Evolutionary conservation across 1,140 invertebrate species (phyloP).

Genomic region (Bombus polaris): DNA sequence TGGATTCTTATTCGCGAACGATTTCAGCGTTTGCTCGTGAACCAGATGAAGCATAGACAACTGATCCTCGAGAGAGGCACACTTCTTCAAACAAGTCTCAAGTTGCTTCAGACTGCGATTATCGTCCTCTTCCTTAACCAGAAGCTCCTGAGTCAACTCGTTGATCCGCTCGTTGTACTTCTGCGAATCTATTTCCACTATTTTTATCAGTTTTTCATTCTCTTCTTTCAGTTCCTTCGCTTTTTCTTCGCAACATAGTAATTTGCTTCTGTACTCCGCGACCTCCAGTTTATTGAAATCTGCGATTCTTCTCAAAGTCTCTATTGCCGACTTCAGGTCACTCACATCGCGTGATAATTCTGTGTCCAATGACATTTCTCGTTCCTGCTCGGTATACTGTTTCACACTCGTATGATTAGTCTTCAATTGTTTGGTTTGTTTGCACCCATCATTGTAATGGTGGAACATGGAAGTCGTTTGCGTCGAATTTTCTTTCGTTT

Average conservation of each 20-base stretch:
- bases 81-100: constrained; percentile 52
- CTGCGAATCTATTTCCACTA: neutral
- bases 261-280: neutral
- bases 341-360: neutral
- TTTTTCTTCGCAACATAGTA: neutral
- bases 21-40: constrained; percentile 61
- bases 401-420: too few species aligned
- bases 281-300: neutral
- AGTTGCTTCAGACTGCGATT: neutral
- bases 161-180: neutral
- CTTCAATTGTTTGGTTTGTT: too few species aligned
- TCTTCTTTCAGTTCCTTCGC: neutral
- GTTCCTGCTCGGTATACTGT: neutral
- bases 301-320: neutral
- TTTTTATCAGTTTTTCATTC: neutral
- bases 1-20: constrained; percentile 56
- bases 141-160: neutral
- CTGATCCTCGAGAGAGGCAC: constrained; percentile 57
- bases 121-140: neutral
- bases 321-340: neutral
- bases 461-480: neutral
- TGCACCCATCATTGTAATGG: neutral
- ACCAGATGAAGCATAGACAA: constrained; percentile 45
- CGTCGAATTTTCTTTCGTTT: constrained; percentile 39
- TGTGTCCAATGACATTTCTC: constrained; percentile 2